phyloP scores from a whole-genome alignment of 2,113 vertebrate species.

The Chaenogobius annularis region DNA sequence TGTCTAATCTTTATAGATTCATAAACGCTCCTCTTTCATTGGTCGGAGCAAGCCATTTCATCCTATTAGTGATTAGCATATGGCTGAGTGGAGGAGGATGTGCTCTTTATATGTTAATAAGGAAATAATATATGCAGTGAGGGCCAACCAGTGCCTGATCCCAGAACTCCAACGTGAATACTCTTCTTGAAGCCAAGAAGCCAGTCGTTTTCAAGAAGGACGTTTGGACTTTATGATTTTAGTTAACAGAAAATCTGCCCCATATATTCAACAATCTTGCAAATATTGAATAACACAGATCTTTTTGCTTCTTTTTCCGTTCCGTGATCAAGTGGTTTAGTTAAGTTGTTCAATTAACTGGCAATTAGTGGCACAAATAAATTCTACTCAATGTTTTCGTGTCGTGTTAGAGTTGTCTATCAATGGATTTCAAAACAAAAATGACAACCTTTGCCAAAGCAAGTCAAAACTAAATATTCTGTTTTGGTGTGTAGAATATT shows the following conservation, averaged over 20 bases:
- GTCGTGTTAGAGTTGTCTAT: not conserved
- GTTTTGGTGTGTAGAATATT: not conserved
- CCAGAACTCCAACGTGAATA: conserved; percentile 29
- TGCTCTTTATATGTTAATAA: conserved; percentile 77
- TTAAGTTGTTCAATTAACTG: too few relatives aligned
- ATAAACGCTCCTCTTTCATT: conserved; percentile 58
- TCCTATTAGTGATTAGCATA: conserved; percentile 73
- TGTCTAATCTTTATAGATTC: conserved; percentile 66
- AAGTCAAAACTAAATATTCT: not conserved
- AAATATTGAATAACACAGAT: not conserved
- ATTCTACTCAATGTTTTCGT: not conserved
- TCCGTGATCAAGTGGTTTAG: too few relatives aligned
- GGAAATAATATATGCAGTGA: conserved; percentile 58
- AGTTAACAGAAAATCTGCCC: not conserved
- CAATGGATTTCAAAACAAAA: not conserved
- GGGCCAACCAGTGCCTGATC: conserved; percentile 45
- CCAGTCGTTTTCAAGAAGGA: not conserved
- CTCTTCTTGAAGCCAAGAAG: conserved; percentile 31
- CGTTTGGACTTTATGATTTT: too few relatives aligned
- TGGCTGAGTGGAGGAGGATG: conserved; percentile 68
- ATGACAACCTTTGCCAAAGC: not conserved
- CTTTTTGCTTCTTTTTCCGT: not conserved
- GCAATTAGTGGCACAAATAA: too few relatives aligned
- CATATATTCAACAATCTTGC: not conserved
- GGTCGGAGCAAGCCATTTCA: conserved; percentile 59